Evolutionary conservation across 2,888 invertebrate genomes (phyloP).

Genomic region (Laspeyria flexula): DNA sequence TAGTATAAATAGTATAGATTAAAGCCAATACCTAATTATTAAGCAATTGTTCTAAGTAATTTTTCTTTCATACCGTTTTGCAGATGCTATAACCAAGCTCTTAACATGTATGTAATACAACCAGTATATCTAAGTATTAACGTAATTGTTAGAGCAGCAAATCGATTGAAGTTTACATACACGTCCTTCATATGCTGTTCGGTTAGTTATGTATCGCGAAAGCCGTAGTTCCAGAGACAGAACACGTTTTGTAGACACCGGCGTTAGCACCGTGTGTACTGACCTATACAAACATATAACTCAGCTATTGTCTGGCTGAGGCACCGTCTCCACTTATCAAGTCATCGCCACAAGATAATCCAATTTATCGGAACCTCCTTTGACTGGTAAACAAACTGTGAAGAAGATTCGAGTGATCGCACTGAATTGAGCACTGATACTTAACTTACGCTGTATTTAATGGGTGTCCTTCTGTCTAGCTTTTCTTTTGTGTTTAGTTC

Average conservation of each 20-base stretch:
- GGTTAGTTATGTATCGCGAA: conserved; percentile 1
- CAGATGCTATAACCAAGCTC: too few relatives aligned
- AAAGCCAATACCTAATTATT: too few relatives aligned
- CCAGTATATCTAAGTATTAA: not conserved
- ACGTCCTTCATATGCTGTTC: not conserved
- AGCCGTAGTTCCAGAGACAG: not conserved
- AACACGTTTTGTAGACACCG: not conserved
- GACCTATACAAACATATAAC: conserved; percentile 15
- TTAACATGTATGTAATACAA: too few relatives aligned
- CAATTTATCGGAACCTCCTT: conserved; percentile 36
- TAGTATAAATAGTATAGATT: too few relatives aligned
- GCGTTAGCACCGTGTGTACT: not conserved
- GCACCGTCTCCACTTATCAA: conserved; percentile 43
- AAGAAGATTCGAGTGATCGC: conserved; percentile 2
- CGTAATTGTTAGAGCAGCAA: not conserved
- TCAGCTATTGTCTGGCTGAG: conserved; percentile 27
- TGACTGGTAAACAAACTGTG: conserved; percentile 19
- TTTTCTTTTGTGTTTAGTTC: too few relatives aligned
- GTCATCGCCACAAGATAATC: conserved; percentile 50
- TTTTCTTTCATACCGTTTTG: too few relatives aligned
- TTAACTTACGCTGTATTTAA: too few relatives aligned
- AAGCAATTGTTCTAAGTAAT: too few relatives aligned
- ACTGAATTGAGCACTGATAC: not conserved
- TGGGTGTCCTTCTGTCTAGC: too few relatives aligned
- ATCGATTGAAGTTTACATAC: conserved; percentile 1